Evolutionary conservation across 1,140 invertebrate species (phyloP), one percentile per base, ranked within the genome.

Genomic region (Bombus confusus): DNA sequence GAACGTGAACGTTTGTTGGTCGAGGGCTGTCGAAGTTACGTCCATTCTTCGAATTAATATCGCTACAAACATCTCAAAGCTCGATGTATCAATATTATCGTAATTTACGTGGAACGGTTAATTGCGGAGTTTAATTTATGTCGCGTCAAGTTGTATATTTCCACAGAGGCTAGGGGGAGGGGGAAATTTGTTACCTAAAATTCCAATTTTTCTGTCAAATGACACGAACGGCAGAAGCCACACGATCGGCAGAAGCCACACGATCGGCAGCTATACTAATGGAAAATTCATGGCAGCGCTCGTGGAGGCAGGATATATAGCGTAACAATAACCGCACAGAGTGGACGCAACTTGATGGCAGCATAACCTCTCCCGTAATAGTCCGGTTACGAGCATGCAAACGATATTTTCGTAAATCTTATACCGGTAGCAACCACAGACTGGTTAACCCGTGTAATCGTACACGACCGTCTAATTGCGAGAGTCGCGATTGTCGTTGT

Each of bases 361-460:
- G 74, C 22, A 39, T 80, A 88, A 83, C 39, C 37, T 59, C 41
- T 47, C 28, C 6, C n/a, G 52, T 86, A 80, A 89, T 71, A 66
- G 66, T 80, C 66, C 34, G 68, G 39, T 90, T 80, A 86, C 73
- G 77, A 73, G 80, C 62, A 62, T 59, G 83, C 86, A 71, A 88
- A 89, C 71, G 88, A 87, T 82, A 78, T 76, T 90, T 85, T 88
- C 68, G 76, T 77, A 64, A 57, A 28, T 88, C 84, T 80, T 47
- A 31, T n/a, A 57, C 41, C 13, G n/a, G 34, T 64, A 75, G 69
- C 79, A 18, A 59, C 22, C 79, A 41, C 25, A 62, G 86, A 84
- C 74, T 74, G 64, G 73, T 87, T 83, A 41, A 64, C 37, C 62
- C 0, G 47, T 52, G 47, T 22, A 37, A 8, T 59, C 71, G n/a